phyloP scores from a whole-genome alignment of 2,113 vertebrate species.

The Isurus oxyrinchus region DNA sequence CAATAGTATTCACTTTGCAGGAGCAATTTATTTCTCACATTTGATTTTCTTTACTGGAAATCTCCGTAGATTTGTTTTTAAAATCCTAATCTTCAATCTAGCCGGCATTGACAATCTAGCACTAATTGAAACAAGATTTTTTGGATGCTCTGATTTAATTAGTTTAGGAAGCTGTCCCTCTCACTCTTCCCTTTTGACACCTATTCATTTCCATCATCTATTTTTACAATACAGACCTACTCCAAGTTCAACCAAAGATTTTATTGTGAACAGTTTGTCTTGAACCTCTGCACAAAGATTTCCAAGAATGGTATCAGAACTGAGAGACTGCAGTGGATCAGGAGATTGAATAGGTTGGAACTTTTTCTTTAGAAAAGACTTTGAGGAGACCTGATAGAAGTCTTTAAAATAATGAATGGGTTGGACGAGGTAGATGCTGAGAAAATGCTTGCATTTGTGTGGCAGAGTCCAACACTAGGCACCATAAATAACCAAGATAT shows the following conservation, averaged over 20 bases:
- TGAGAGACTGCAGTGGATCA: too few species aligned
- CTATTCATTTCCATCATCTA: not conserved
- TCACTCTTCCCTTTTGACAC: not conserved
- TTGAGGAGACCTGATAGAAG: not conserved
- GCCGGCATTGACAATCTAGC: too few species aligned
- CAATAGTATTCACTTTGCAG: too few species aligned
- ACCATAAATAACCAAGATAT: not conserved
- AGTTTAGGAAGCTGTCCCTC: not conserved
- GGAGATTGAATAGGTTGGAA: not conserved
- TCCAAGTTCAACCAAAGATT: not conserved
- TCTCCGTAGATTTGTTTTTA: too few species aligned
- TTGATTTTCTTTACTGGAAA: too few species aligned
- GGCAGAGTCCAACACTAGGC: not conserved
- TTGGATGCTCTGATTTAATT: not conserved
- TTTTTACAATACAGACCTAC: not conserved
- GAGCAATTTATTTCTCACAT: too few species aligned
- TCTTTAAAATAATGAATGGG: not conserved
- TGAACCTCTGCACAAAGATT: not conserved
- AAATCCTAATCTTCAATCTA: too few species aligned
- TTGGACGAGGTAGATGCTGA: not conserved
- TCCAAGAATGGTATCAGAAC: not conserved
- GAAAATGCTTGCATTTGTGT: not conserved
- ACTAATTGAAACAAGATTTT: not conserved
- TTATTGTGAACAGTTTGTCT: not conserved
- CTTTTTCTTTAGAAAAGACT: not conserved